phyloP scores from a whole-genome alignment of 2,113 vertebrate species.

The Halcyon senegalensis region DNA sequence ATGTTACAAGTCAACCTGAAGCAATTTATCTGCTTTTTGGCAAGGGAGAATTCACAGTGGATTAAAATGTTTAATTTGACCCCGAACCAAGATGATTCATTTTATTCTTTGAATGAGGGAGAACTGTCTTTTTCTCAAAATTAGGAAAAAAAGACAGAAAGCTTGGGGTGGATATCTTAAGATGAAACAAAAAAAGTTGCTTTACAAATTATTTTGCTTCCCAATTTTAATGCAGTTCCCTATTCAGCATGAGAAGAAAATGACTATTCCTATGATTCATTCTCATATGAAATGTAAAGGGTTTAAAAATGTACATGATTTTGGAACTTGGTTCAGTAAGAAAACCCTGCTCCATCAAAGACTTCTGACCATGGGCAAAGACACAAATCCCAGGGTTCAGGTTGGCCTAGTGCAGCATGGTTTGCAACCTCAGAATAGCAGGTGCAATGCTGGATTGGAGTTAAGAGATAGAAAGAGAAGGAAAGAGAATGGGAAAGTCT shows the following conservation, averaged over 20 bases:
- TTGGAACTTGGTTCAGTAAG: background rate
- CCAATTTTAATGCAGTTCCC: background rate
- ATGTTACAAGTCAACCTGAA: background rate
- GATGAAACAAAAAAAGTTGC: background rate
- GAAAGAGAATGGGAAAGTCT: background rate
- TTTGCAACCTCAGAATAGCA: background rate
- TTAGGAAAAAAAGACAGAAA: background rate
- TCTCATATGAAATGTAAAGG: background rate
- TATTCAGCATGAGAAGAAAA: slow-evolving; percentile 3
- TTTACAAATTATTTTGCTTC: background rate
- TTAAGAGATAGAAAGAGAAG: background rate
- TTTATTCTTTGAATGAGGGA: background rate
- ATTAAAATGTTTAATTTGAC: background rate
- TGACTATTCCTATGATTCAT: background rate
- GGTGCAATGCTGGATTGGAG: background rate
- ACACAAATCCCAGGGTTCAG: background rate
- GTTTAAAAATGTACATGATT: background rate
- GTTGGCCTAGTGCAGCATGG: accelerated
- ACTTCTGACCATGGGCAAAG: slow-evolving; percentile 6
- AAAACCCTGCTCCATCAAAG: background rate
- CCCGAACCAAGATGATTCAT: background rate
- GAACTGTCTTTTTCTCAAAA: background rate
- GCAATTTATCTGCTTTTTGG: background rate
- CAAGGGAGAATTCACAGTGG: background rate
- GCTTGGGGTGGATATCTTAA: background rate